Conservation (phyloP, 2,888 invertebrate genomes). For the Ptilodon capucinus region DNA sequence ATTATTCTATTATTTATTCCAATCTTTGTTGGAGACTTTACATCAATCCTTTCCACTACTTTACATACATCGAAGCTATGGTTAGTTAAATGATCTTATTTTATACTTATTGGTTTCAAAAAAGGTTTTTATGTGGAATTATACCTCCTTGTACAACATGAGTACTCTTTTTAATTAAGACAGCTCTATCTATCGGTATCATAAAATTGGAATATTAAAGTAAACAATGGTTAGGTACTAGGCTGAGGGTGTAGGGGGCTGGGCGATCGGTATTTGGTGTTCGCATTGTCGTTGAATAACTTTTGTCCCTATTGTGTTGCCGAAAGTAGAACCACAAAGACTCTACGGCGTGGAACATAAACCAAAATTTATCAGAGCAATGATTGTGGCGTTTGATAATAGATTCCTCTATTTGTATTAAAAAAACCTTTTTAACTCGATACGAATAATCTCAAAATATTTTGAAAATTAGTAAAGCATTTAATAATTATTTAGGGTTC, state of each 20-base stretch:
- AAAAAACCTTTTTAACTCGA: background rate
- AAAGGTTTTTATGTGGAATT: too few species aligned
- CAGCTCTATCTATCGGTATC: constrained; percentile 67
- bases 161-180: background rate
- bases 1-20: too few species aligned
- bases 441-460: background rate
- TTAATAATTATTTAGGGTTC: too few species aligned
- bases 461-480: background rate
- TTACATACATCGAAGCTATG: too few species aligned
- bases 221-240: constrained; percentile 76
- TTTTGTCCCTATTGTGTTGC: constrained; percentile 83
- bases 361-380: constrained; percentile 80
- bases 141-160: too few species aligned
- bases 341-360: constrained; percentile 75
- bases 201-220: constrained; percentile 79
- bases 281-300: constrained; percentile 83
- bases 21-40: too few species aligned
- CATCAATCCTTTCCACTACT: too few species aligned
- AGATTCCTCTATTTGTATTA: constrained; percentile 40
- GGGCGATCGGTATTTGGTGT: constrained; percentile 82
- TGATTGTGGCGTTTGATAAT: constrained; percentile 73
- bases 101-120: too few species aligned
- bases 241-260: constrained; percentile 53
- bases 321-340: constrained; percentile 81
- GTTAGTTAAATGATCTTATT: too few species aligned